Base-by-base conservation (phyloP, 2,888 invertebrate species). In the Biston stratarius region DNA sequence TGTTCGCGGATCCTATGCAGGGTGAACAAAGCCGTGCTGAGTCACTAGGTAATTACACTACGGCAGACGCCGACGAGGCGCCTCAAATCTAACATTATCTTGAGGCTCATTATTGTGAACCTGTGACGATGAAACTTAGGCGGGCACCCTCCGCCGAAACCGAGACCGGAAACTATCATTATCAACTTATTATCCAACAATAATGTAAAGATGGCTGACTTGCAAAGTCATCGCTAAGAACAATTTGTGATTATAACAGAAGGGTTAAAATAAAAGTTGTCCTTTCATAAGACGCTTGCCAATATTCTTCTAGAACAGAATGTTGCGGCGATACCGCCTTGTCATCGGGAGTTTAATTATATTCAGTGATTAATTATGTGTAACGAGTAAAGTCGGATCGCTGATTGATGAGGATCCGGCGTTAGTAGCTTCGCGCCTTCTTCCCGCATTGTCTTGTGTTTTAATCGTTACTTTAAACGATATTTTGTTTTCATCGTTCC, bases 1-100 rank as follows among this genome's bases (percentile, higher is more conserved):
- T 92, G 94, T 91, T 93, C 91, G 91, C 92, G 91, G 91, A 92
- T 92, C 91, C 91, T 91, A 91, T 93, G 91, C 92, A 91, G 88
- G 89, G 87, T 81, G 90, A 90, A 93, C 92, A 93, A 94, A 92
- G 93, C 91, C 82, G 77, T 87, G 94, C 92, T 92, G 94, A 94
- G 86, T 94, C 94, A 93, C 91, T 88, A 87, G 91, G 90, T 93
- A 92, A 94, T 94, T 94, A 93, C 90, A 88, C 83, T 74, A 82
- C 77, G 79, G 85, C 83, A 88, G 86, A 87, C 87, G 87, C 79
- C 85, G 81, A 76, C 78, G 79, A 84, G 87, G 86, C 88, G 90
- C 86, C 85, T 87, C 85, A 88, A 87, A 90, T 89, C 86, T 86
- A 89, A 87, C 87, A 86, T 88, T 90, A 88, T 90, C 88, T 87